Conservation (phyloP, 2,797 vertebrate species). For the Sphenopsis melanotis region DNA sequence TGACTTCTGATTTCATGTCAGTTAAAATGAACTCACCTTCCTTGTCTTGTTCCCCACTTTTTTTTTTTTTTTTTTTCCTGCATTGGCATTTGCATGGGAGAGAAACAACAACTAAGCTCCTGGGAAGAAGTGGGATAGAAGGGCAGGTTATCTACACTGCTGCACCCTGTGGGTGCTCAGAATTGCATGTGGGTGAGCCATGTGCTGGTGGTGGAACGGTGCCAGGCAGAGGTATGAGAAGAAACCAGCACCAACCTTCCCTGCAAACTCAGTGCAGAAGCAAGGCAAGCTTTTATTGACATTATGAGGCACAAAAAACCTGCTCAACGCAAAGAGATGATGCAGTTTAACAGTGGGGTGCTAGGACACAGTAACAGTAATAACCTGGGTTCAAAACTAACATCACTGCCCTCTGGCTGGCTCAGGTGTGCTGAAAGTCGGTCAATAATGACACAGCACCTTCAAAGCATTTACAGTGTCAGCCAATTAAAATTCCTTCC, state of each 20-base stretch:
- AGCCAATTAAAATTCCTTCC: conserved; percentile 61
- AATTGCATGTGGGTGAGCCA: background rate
- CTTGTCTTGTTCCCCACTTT: background rate
- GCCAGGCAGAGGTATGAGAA: background rate
- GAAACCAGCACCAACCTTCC: background rate
- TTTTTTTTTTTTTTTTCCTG: background rate
- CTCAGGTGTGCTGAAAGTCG: conserved; percentile 41
- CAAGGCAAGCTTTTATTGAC: background rate
- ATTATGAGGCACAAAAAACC: background rate
- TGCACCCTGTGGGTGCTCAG: background rate
- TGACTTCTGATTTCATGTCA: background rate
- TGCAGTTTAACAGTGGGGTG: background rate
- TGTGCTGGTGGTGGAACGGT: background rate
- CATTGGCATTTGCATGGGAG: background rate
- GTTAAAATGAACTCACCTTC: background rate
- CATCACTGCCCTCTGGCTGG: conserved; percentile 28
- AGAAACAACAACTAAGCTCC: background rate
- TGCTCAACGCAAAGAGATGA: background rate
- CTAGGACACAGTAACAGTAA: background rate
- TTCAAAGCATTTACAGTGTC: conserved; percentile 23
- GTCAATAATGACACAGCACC: conserved; percentile 61
- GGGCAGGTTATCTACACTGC: background rate
- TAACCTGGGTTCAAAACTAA: background rate
- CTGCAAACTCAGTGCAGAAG: background rate
- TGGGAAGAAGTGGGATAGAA: background rate